Conservation (phyloP, 2,113 vertebrate genomes). For the Donacobius atricapilla region DNA sequence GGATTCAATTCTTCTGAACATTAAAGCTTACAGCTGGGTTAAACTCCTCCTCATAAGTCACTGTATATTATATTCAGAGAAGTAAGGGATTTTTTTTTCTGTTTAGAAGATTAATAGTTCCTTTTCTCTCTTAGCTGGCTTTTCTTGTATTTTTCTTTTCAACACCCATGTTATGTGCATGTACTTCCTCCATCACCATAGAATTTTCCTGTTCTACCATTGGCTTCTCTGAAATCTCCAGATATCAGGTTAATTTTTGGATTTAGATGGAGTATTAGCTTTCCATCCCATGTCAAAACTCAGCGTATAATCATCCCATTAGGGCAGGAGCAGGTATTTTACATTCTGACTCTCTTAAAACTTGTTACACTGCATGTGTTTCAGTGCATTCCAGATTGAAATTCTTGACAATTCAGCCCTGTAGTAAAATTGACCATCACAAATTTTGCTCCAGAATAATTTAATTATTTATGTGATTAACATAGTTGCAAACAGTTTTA, state of each 20-base stretch:
- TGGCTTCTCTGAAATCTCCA: neutral
- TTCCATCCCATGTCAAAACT: neutral
- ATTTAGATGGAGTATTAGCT: neutral
- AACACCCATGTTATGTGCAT: neutral
- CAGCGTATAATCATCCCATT: neutral
- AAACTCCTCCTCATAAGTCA: neutral
- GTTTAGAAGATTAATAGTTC: neutral
- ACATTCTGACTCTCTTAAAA: neutral
- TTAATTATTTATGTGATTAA: neutral
- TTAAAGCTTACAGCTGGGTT: neutral
- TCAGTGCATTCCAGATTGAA: neutral
- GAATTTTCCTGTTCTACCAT: neutral
- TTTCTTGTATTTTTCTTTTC: neutral
- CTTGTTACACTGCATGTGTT: neutral
- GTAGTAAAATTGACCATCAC: neutral
- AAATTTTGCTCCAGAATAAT: neutral
- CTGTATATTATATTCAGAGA: neutral
- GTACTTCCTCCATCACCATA: neutral
- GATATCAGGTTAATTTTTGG: neutral
- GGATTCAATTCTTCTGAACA: constrained; percentile 16
- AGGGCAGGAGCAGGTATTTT: neutral
- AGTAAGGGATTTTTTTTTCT: neutral
- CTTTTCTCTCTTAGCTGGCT: neutral
- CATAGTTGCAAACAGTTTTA: neutral
- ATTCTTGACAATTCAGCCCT: neutral